Base-by-base conservation (phyloP, 1,140 invertebrate genomes). In the Trichomalopsis sarcophagae region DNA sequence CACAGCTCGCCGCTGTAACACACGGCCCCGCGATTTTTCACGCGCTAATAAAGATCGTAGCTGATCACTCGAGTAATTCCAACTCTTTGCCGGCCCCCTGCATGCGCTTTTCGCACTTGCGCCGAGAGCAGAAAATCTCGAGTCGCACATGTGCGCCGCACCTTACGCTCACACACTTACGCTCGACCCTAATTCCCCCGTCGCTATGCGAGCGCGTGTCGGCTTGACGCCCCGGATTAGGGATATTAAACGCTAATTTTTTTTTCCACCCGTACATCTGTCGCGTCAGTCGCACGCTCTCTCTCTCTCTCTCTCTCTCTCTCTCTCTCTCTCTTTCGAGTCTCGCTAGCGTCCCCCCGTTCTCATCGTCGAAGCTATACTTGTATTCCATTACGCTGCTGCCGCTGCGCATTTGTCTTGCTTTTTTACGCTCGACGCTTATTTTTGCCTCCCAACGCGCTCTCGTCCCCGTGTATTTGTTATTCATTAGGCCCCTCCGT, bases 231-330 rank as follows among this genome's bases (percentile, higher is more conserved):
- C 62, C 68, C 33, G 85, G 85, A 86, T 85, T 79, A 82, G 83
- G 75, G 82, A 87, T 88, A 88, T 89, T 87, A 87, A 86, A 87
- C 83, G 87, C 85, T 89, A 88, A 89, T 89, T 89, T 87, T 87
- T 88, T 84, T 79, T 83, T 68, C 76, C 69, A 85, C 87, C 13
- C 68, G 84, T 87, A 87, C 89, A 89, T 89, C 89, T 89, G 89
- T 88, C 89, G 87, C 71, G 13, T 23, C 9, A 47, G 44, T 17
- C 10, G 23, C 50, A 36, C 27, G 40, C 23, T 69, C 50, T 55
- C 14, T 2, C 50, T 21, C 21, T 21, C 36, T 69, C 50, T 55
- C 23, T 69, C 50, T 55, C 23, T 69, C 50, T 55, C 23, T 69
- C 50, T 55, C 23, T 69, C 50, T 55, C 14, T 55, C 50, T 17